Conservation (phyloP, 2,888 invertebrate species). For the Polia nebulosa region DNA sequence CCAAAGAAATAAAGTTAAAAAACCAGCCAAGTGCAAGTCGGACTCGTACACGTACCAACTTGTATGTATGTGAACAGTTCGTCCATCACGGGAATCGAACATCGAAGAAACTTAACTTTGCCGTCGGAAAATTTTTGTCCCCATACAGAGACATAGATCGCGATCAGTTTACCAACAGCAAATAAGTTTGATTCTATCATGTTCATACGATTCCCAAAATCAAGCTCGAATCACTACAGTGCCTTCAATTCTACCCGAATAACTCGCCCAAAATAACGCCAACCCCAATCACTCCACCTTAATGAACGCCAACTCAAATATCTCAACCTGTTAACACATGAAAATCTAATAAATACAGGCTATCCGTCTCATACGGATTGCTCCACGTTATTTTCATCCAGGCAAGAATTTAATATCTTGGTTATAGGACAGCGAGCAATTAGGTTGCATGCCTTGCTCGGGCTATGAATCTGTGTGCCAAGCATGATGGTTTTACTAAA, state of each 20-base stretch:
- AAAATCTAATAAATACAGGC: slow-evolving; percentile 17
- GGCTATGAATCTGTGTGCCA: slow-evolving; percentile 10
- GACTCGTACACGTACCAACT: no score
- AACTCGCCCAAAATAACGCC: not conserved
- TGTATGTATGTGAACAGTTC: no score
- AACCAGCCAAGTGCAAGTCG: no score
- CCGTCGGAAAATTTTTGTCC: no score
- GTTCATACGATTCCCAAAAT: slow-evolving; percentile 1
- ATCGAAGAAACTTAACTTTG: no score
- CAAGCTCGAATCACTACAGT: not conserved
- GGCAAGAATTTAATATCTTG: slow-evolving; percentile 62
- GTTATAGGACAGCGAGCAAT: slow-evolving; percentile 51
- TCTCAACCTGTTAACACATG: slow-evolving; percentile 18
- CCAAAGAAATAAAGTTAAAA: no score
- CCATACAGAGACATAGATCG: no score
- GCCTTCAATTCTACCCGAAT: not conserved
- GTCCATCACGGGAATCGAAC: no score
- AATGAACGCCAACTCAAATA: slow-evolving; percentile 17
- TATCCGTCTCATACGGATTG: slow-evolving; percentile 9
- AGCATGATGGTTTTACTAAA: slow-evolving; percentile 40
- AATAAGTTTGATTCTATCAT: no score
- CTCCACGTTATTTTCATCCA: slow-evolving; percentile 46
- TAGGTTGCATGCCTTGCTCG: slow-evolving; percentile 46
- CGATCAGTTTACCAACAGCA: no score
- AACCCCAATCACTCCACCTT: slow-evolving; percentile 7